Evolutionary conservation across 2,113 vertebrate species (phyloP).

Genomic region (Leucosticte australis): DNA sequence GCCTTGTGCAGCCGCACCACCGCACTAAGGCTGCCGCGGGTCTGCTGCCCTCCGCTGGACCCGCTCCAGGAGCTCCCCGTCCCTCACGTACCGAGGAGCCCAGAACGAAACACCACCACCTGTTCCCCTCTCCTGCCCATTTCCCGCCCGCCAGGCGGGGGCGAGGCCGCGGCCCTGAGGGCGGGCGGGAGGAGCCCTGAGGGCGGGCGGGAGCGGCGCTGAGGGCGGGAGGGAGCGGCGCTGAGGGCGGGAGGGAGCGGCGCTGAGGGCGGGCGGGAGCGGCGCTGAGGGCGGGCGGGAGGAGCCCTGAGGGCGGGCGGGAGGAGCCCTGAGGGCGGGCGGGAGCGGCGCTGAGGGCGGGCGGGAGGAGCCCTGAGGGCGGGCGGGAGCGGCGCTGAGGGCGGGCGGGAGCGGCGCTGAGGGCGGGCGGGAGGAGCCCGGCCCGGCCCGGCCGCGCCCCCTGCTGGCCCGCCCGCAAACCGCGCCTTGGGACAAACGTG

Average conservation of each 20-base stretch:
- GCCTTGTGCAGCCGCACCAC: not conserved
- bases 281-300: too few species aligned
- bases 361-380: not conserved
- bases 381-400: not conserved
- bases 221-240: not conserved
- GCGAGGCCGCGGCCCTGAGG: not conserved
- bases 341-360: not conserved
- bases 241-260: not conserved
- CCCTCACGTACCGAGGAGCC: not conserved
- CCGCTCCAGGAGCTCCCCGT: not conserved
- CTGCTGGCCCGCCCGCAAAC: not conserved
- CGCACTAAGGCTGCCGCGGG: not conserved
- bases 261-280: not conserved
- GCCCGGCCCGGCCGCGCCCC: not conserved
- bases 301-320: not conserved
- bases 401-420: not conserved
- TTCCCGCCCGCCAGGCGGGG: not conserved
- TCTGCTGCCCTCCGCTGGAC: not conserved
- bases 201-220: not conserved
- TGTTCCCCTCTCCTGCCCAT: accelerated
- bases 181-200: not conserved
- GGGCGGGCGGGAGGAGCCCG: not conserved
- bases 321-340: too few species aligned
- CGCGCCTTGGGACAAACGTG: accelerated
- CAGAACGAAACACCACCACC: not conserved